Base-by-base conservation (phyloP, 2,888 invertebrate genomes). In the Dryococelus australis region DNA sequence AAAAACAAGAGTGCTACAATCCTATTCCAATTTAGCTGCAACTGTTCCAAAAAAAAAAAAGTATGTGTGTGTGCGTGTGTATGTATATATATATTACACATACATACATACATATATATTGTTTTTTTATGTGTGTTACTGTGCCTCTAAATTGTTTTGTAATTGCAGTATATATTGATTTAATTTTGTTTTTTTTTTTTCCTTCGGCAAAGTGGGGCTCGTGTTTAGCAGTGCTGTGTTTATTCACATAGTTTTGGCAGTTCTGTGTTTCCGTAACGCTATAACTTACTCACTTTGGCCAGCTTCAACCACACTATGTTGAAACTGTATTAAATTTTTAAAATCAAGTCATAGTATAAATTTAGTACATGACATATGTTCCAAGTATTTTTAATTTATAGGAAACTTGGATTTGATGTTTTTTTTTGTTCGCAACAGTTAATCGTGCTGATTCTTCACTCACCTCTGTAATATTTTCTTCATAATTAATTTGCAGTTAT, bases 201-300 rank as follows among this genome's bases (percentile, higher is more conserved):
- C 35, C 28, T 83, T 83, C 35, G 83, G 35, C 83, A 79, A 53
- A 51, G 51, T 51, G 81, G 85, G 85, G 87, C 87, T 85, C 51
- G 28, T 87, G 87, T 87, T 87, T 35, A 85, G 87, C 85, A 87
- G 87, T 87, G 87, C 87, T 87, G 87, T 79, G 84, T 85, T 87
- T 28, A 83, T 87, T 81, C 87, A 85, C 87, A 85, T 87, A 87
- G 85, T 87, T 88, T 88, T 88, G 85, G 88, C 86, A 88, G 88
- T 86, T 79, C 80, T 85, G 81, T 88, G 86, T 88, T 86, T 87
- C 85, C 85, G 86, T 88, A 88, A 86, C 80, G 86, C 87, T 88
- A 84, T 80, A 81, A 79, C 85, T 84, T n/a, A 65, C 65, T 12
- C 65, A 65, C 65, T 16, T 20, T n/a, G 10, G n/a, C 65, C 65